A percentile compares a stretch with the other conserved stretches of the same genome.
phyloP scores from a whole-genome alignment of 2,888 invertebrate genomes.

The Dromius quadrimaculatus region DNA sequence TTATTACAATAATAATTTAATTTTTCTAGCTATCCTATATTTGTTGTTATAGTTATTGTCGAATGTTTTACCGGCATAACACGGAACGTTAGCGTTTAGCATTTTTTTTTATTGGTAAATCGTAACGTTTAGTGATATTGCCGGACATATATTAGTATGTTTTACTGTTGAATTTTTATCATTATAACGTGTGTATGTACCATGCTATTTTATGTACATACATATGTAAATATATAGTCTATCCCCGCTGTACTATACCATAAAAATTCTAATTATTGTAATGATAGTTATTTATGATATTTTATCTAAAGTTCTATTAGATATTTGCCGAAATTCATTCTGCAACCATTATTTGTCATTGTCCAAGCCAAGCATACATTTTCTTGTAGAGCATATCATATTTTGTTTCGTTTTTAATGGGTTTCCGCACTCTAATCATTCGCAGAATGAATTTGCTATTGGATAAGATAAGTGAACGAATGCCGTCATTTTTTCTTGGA shows the following conservation, averaged over 20 bases:
- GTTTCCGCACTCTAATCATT: background rate
- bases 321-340: constrained; percentile 42
- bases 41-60: constrained; percentile 50
- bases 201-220: constrained; percentile 37
- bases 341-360: constrained; percentile 29
- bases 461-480: constrained; percentile 21
- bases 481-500: constrained; percentile 1
- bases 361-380: background rate
- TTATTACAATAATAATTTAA: constrained; percentile 46
- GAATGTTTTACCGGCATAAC: constrained; percentile 32
- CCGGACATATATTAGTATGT: constrained; percentile 44
- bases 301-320: constrained; percentile 46
- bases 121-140: constrained; percentile 27
- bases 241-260: constrained; percentile 44
- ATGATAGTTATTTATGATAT: constrained; percentile 45
- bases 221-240: constrained; percentile 48
- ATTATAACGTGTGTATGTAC: constrained; percentile 44
- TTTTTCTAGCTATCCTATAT: constrained; percentile 48
- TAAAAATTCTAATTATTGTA: constrained; percentile 48
- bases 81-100: constrained; percentile 13
- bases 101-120: background rate
- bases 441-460: constrained; percentile 44
- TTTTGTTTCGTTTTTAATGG: constrained; percentile 18
- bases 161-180: constrained; percentile 51
- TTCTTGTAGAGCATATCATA: constrained; percentile 14